Evolutionary conservation across 2,888 invertebrate species (phyloP).

Genomic region (Coronaproctus castanopsis): DNA sequence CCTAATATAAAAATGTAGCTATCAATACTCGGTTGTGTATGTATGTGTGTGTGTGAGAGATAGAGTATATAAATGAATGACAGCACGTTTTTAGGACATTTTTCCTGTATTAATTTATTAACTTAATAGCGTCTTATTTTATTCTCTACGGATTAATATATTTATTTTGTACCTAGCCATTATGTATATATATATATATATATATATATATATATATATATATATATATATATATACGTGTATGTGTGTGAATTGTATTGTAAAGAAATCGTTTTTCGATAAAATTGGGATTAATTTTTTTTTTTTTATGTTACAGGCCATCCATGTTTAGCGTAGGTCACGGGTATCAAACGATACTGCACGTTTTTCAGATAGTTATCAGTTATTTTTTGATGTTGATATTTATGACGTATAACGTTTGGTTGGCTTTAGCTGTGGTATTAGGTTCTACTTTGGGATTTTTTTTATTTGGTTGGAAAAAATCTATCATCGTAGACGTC

Average conservation of each 20-base stretch:
- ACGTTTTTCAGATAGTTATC: constrained; percentile 71
- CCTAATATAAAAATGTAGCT: too few relatives aligned
- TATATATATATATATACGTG: not conserved
- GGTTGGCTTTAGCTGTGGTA: constrained; percentile 76
- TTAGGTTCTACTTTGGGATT: constrained; percentile 77
- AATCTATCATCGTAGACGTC: constrained; percentile 77
- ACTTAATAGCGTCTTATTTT: too few relatives aligned
- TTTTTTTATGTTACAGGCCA: constrained; percentile 34
- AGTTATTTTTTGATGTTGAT: constrained; percentile 89
- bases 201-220: constrained; percentile 3
- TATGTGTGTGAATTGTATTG: not conserved
- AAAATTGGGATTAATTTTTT: constrained; percentile 11
- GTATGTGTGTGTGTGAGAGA: too few relatives aligned
- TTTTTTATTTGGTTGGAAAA: constrained; percentile 89
- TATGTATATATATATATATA: constrained; percentile 1
- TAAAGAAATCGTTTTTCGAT: not conserved
- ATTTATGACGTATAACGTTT: constrained; percentile 92
- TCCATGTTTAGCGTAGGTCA: constrained; percentile 68
- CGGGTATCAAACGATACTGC: constrained; percentile 65
- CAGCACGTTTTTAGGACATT: too few relatives aligned
- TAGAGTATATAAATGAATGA: too few relatives aligned
- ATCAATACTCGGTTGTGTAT: too few relatives aligned
- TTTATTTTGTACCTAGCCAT: not conserved
- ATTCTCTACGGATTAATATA: too few relatives aligned
- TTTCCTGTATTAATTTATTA: too few relatives aligned